Evolutionary conservation across 2,113 vertebrate genomes (phyloP).

Genomic region (Sturnus vulgaris): DNA sequence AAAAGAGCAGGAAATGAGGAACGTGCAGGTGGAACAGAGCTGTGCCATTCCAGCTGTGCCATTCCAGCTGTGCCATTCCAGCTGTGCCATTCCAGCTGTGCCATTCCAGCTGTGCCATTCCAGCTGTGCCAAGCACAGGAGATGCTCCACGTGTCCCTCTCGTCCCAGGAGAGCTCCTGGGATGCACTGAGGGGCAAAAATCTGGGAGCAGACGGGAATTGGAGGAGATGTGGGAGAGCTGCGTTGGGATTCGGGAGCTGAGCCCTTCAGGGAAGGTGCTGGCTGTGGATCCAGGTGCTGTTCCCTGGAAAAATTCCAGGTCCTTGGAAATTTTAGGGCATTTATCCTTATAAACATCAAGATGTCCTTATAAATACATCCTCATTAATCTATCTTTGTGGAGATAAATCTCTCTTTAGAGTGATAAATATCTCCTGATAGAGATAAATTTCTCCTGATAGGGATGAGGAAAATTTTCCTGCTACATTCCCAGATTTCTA

Average conservation of each 20-base stretch:
- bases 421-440: too few relatives aligned
- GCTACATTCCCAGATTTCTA: neutral
- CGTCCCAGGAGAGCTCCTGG: neutral
- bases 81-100: neutral
- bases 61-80: too few relatives aligned
- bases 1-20: neutral
- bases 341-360: neutral
- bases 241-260: neutral
- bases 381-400: too few relatives aligned
- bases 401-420: too few relatives aligned
- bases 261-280: neutral
- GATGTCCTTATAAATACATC: too few relatives aligned
- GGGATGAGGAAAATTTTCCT: neutral
- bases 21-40: neutral
- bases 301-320: neutral
- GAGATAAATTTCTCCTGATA: neutral
- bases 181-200: too few relatives aligned
- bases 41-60: neutral
- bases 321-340: neutral
- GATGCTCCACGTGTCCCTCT: neutral
- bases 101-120: neutral
- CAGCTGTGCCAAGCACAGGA: neutral
- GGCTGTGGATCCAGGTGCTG: neutral
- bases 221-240: neutral
- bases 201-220: accelerated